phyloP scores from a whole-genome alignment of 2,113 vertebrate genomes.

The Chloropsis cyanopogon region DNA sequence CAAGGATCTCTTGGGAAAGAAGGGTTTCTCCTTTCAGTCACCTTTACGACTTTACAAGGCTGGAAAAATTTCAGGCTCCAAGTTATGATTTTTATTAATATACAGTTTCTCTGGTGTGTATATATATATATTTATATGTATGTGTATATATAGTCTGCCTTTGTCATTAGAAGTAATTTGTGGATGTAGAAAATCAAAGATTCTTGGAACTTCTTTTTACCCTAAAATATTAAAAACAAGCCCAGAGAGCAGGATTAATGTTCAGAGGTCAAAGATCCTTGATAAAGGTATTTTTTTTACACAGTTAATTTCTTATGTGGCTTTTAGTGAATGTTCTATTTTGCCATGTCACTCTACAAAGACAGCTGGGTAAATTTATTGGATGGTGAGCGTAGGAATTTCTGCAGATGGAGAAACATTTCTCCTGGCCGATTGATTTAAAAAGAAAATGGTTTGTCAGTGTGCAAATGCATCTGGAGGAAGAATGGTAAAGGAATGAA shows the following conservation, averaged over 20 bases:
- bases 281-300: conserved; percentile 11
- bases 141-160: not conserved
- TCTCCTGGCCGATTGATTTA: not conserved
- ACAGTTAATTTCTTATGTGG: not conserved
- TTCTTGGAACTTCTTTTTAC: conserved; percentile 22
- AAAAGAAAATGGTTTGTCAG: conserved; percentile 36
- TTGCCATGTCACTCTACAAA: conserved; percentile 16
- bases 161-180: not conserved
- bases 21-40: not conserved
- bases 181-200: not conserved
- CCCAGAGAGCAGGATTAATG: conserved; percentile 13
- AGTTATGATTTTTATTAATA: conserved; percentile 26
- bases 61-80: not conserved
- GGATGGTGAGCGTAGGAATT: not conserved
- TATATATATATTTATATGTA: too few relatives aligned
- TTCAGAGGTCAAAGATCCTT: conserved; percentile 12
- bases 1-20: not conserved
- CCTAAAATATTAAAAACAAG: conserved; percentile 22
- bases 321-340: not conserved
- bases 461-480: conserved; percentile 12
- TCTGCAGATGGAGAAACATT: conserved; percentile 11
- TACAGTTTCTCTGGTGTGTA: not conserved
- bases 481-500: conserved; percentile 4
- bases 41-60: not conserved
- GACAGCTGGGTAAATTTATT: conserved; percentile 1